Conservation (phyloP, 2,888 invertebrate species). For the Apotomis capreana region DNA sequence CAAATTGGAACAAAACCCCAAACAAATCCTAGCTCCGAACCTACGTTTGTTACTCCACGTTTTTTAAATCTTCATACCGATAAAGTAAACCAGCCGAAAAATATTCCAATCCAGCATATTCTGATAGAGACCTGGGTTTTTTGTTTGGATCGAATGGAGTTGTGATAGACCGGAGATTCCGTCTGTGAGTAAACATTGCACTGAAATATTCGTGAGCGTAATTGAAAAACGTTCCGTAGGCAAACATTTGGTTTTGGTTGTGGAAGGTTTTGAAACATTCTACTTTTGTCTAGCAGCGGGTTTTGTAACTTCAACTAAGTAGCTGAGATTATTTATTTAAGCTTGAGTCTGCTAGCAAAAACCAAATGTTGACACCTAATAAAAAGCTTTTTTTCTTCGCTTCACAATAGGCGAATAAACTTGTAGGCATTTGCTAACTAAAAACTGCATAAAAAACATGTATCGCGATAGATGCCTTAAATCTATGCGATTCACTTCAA, state of each 20-base stretch:
- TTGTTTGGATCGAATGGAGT: constrained; percentile 5
- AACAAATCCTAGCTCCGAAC: background rate
- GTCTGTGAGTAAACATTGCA: constrained; percentile 10
- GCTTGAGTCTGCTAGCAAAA: no score
- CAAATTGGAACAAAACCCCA: background rate
- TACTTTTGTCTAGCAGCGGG: background rate
- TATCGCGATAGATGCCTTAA: no score
- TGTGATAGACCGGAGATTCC: constrained; percentile 23
- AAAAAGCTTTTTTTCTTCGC: no score
- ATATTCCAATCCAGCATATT: constrained; percentile 20
- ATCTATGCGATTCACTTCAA: no score
- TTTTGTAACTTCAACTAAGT: no score
- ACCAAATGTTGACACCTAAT: no score
- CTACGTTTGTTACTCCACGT: background rate
- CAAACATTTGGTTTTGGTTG: constrained; percentile 8
- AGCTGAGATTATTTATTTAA: no score
- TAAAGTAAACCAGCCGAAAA: constrained; percentile 26
- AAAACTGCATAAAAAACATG: no score
- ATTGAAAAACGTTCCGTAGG: constrained; percentile 21
- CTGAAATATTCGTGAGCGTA: constrained; percentile 10
- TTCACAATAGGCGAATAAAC: no score
- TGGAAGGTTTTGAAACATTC: background rate
- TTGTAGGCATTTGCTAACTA: no score
- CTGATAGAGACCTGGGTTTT: constrained; percentile 3
- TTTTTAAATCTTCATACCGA: constrained; percentile 11